Evolutionary conservation across 2,797 vertebrate genomes (phyloP).

Genomic region (Dromococcyx pavoninus): DNA sequence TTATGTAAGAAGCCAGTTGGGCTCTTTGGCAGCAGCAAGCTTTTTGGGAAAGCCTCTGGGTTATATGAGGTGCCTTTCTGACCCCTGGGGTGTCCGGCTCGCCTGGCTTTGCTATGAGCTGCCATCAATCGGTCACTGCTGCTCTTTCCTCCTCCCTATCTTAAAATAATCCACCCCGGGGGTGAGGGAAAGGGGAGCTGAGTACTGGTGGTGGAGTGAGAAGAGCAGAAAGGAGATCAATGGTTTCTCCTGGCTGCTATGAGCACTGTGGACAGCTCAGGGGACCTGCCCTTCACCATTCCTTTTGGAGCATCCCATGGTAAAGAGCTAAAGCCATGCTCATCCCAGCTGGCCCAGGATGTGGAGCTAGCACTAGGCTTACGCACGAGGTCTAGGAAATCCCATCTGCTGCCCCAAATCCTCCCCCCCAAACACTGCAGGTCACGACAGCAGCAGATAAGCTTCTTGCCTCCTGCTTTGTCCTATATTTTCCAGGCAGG

Average conservation of each 20-base stretch:
- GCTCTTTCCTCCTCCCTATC: not conserved
- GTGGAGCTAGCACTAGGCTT: not conserved
- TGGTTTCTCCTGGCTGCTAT: not conserved
- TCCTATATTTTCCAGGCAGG: not conserved
- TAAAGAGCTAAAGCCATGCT: not conserved
- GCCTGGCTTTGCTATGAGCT: not conserved
- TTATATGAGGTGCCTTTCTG: not conserved
- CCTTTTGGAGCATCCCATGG: not conserved
- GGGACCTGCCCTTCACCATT: accelerated
- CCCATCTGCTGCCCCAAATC: conserved; percentile 7
- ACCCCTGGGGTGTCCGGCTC: not conserved
- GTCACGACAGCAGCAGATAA: not conserved
- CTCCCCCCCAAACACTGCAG: not conserved
- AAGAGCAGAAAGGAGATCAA: not conserved
- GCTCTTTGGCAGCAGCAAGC: not conserved
- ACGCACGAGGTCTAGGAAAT: not conserved
- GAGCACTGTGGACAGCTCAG: not conserved
- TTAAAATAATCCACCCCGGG: not conserved
- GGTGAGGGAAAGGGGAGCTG: not conserved
- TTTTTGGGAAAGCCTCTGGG: not conserved
- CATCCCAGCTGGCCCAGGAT: accelerated
- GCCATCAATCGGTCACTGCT: accelerated
- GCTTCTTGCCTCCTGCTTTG: not conserved
- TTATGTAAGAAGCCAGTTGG: conserved; percentile 53
- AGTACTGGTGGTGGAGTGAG: accelerated